These are phyloP conservation scores for Drosophila emarginata DNA, from an alignment of 2,888 invertebrate species.

Conservation along the genomic window DNA sequence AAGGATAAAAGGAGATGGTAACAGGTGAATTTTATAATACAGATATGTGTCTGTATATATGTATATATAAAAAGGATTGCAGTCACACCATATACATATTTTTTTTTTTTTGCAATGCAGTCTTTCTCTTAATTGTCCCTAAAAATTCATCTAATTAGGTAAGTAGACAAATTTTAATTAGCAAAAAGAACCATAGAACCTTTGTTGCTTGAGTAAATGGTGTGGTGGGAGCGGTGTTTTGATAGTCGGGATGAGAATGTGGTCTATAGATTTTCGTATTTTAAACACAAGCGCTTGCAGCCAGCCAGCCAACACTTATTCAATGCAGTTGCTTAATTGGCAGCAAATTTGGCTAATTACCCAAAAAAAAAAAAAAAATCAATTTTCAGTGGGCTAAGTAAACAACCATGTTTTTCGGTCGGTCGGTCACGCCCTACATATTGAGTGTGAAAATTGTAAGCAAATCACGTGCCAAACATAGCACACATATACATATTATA, in stretches of 20 bases:
- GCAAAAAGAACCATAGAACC: background rate
- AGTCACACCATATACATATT: background rate
- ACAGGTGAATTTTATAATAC: constrained; percentile 9
- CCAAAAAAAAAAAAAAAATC: background rate
- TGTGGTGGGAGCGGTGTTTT: too few relatives aligned
- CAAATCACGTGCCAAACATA: constrained; percentile 43
- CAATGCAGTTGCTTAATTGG: background rate
- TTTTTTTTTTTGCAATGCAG: constrained; percentile 23
- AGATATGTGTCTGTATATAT: background rate
- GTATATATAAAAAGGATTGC: background rate
- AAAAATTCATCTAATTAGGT: constrained; percentile 8
- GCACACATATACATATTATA: background rate
- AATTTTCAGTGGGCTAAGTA: background rate
- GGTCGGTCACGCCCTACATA: constrained; percentile 19
- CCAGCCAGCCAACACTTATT: background rate
- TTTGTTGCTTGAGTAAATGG: background rate
- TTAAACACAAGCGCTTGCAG: background rate
- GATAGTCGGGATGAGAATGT: too few relatives aligned
- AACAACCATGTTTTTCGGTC: background rate
- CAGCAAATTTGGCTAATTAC: background rate
- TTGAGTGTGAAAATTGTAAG: constrained; percentile 32
- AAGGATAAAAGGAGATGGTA: constrained; percentile 13
- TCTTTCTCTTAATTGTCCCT: constrained; percentile 8
- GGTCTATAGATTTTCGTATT: too few relatives aligned
- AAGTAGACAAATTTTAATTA: background rate